Evolutionary conservation across 2,113 vertebrate genomes (phyloP), one percentile per base, ranked within the genome.

Genomic region (Colossoma macropomum): DNA sequence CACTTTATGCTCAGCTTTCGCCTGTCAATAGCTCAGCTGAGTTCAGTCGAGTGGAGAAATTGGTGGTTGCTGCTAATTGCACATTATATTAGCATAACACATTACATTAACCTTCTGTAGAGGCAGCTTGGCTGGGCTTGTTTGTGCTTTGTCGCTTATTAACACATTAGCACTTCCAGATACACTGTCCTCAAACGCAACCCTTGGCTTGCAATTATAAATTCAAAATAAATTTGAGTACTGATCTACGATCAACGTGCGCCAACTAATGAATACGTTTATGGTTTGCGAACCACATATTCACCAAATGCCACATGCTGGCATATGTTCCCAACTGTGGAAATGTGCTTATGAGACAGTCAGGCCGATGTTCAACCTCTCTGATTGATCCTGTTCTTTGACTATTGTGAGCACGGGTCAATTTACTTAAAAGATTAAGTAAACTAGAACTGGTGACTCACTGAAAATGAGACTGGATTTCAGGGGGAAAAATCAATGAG

Each of bases 31-130:
- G 13, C 38, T 62, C n/a, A 32, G 66, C 23, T 27, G 81, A 77
- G 50, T 38, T 77, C 56, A 48, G 68, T 41, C n/a, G 21, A 70
- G 76, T 70, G 65, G 81, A 70, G 54, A 71, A 83, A 83, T 83
- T 75, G 41, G 48, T 62, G 34, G 32, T 73, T 69, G 54, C 79
- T n/a, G 25, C 56, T 72, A 62, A 77, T 77, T 79, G 77, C 68
- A 66, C 77, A 79, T 79, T 69, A 69, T 66, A 75, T 75, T 81
- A 75, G 60, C 30, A 45, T 66, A 60, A 48, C 66, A 75, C 79
- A 73, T 77, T 77, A 62, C 74, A 62, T 73, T 70, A 81, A 66
- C 69, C 73, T 70, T 63, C 75, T 77, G 74, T 60, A 62, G 65
- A 65, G 81, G 62, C 23, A 30, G 25, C 30, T 77, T 69, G 74